Base-by-base conservation (phyloP, 2,797 vertebrate species). In the Sebastes melanostomus region DNA sequence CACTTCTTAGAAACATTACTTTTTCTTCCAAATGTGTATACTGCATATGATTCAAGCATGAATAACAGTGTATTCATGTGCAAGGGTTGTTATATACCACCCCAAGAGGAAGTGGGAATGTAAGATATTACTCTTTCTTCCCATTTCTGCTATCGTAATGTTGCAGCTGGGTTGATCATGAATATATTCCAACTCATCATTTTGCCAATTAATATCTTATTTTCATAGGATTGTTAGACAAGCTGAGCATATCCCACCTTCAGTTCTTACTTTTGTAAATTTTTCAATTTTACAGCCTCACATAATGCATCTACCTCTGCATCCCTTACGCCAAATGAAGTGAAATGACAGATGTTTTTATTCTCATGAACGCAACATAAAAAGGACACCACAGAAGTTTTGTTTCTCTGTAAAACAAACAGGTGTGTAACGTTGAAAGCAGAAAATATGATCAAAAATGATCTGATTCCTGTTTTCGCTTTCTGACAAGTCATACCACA, bases 51-150 rank as follows among this genome's bases (percentile, higher is more conserved):
- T n/a, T 30, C 34, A 24, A 14, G 63, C 60, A 11, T 52, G 65
- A 69, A 30, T 24, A 42, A 11, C 16, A 46, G 29, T 4, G 58
- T 30, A 30, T 55, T 20, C 27, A 42, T 75, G 63, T 42, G 30
- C n/a, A 0, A 68, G 3, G 22, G 34, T 30, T 76, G 60, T 54
- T 85, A 88, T 88, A 88, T 88, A 73, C 34, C 62, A 16, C 11
- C 11, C 20, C 0, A 78, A 82, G 84, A 88, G 92, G 93, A 95
- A 95, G 90, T 92, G 86, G 32, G 50, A 85, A 36, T 12, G 9
- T 8, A 3, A 9, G 22, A 34, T 13, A 4, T 58, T 30, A 80
- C 13, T 56, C 7, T 68, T 61, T 67, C 58, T 83, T 78, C 56
- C 46, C 38, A 29, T 77, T 76, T 84, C 58, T 79, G 32, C 36